Conservation (phyloP, 2,888 invertebrate genomes). For the Stenotaenia linearis region DNA sequence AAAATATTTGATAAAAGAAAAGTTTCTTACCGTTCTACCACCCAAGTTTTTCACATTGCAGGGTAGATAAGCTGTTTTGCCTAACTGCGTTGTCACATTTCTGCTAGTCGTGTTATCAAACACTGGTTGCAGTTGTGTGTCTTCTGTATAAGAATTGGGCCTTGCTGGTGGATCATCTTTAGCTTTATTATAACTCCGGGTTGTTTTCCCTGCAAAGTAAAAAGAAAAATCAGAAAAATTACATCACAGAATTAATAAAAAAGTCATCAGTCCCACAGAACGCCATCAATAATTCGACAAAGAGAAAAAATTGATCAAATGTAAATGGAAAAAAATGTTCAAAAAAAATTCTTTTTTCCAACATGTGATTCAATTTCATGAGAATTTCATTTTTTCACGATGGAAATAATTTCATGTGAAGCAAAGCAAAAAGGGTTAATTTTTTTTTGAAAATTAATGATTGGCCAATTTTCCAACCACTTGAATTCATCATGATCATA, state of each 20-base stretch:
- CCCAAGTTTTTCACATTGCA: slow-evolving; percentile 85
- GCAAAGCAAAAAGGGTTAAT: background rate
- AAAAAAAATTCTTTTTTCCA: background rate
- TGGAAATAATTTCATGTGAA: background rate
- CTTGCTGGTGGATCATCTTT: slow-evolving; percentile 34
- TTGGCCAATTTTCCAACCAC: background rate
- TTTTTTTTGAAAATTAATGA: background rate
- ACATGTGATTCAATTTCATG: background rate
- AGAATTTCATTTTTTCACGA: background rate
- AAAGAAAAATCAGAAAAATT: background rate
- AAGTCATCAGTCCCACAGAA: background rate
- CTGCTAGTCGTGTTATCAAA: slow-evolving; percentile 68
- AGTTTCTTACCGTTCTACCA: slow-evolving; percentile 70
- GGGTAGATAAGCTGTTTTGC: slow-evolving; percentile 82
- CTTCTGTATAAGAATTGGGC: slow-evolving; percentile 32
- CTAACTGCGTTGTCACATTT: slow-evolving; percentile 71
- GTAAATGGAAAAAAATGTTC: background rate
- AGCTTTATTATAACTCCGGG: slow-evolving; percentile 30
- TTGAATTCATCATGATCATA: background rate
- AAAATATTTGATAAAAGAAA: background rate
- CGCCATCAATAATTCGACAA: background rate
- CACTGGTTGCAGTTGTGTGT: slow-evolving; percentile 54
- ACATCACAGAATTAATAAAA: background rate
- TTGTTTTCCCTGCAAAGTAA: background rate
- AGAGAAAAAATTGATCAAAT: background rate